Conservation (phyloP, 2,797 vertebrate species). For the Netta rufina region DNA sequence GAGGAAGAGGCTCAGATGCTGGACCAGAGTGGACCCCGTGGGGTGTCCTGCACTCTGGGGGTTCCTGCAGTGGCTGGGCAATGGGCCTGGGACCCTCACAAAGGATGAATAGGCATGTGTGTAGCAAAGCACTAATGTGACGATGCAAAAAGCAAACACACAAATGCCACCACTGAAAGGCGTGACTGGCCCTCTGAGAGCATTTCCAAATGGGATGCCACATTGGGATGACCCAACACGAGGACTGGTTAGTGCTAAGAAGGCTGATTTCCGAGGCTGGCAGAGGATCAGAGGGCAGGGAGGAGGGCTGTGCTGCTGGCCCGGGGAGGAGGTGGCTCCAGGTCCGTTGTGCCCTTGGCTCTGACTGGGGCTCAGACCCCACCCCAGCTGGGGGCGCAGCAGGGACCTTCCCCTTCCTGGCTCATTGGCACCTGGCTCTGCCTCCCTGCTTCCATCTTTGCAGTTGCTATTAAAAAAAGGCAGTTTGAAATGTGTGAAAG, state of each 20-base stretch:
- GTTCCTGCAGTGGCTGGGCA: background rate
- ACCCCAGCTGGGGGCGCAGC: background rate
- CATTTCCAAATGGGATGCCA: fast-evolving
- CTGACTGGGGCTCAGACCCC: background rate
- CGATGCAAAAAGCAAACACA: background rate
- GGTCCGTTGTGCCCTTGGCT: background rate
- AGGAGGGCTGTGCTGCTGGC: background rate
- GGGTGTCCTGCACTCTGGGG: background rate
- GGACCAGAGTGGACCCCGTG: background rate
- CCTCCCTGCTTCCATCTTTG: background rate
- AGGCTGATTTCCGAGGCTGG: background rate
- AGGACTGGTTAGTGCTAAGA: background rate
- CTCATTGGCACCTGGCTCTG: background rate
- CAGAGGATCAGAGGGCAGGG: background rate
- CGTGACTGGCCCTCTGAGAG: background rate
- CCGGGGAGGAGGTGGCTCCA: background rate
- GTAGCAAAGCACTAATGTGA: background rate
- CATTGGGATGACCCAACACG: background rate
- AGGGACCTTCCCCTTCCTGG: background rate
- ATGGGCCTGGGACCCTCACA: background rate
- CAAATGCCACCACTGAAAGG: background rate
- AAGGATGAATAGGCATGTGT: background rate
- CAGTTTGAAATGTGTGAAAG: background rate
- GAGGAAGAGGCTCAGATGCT: background rate
- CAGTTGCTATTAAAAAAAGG: background rate